These are phyloP conservation scores for Metalampra italica DNA, from an alignment of 2,888 invertebrate species.

Conservation along the genomic window DNA sequence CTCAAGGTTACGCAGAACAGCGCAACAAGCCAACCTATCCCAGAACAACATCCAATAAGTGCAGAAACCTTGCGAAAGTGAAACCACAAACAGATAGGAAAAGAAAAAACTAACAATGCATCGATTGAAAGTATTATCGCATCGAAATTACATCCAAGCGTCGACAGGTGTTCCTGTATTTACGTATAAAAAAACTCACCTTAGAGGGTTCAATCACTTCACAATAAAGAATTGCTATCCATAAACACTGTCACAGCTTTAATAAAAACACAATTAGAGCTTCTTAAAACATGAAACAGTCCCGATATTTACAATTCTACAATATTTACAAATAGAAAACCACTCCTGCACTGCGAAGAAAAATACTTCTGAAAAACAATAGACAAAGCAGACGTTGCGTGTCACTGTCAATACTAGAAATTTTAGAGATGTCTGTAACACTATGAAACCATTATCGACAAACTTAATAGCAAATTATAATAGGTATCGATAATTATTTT, in stretches of 20 bases:
- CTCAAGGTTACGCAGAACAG: conserved; percentile 52
- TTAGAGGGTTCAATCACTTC: conserved; percentile 30
- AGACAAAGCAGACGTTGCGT: conserved; percentile 30
- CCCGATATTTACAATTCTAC: conserved; percentile 51
- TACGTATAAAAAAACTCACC: conserved; percentile 38
- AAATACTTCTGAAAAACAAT: conserved; percentile 46
- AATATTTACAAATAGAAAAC: conserved; percentile 65
- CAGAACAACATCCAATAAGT: conserved; percentile 20
- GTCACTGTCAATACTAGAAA: conserved; percentile 7
- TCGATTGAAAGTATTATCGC: conserved; percentile 7
- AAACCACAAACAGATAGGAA: conserved; percentile 16
- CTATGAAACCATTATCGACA: conserved; percentile 4
- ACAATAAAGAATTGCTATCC: conserved; percentile 27
- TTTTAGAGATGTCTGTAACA: conserved; percentile 1
- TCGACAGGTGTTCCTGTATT: conserved; percentile 24
- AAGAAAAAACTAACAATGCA: conserved; percentile 23
- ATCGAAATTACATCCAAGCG: conserved; percentile 13
- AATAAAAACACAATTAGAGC: conserved; percentile 24
- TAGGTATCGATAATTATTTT: too few relatives aligned
- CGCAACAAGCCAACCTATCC: conserved; percentile 26
- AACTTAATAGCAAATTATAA: too few relatives aligned
- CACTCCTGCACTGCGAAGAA: conserved; percentile 45
- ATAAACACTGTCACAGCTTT: conserved; percentile 48
- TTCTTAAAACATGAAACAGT: conserved; percentile 28
- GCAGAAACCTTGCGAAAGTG: conserved; percentile 23